These are phyloP conservation scores for Eupelmus urozonus DNA, from an alignment of 2,888 invertebrate species.

Conservation along the genomic window DNA sequence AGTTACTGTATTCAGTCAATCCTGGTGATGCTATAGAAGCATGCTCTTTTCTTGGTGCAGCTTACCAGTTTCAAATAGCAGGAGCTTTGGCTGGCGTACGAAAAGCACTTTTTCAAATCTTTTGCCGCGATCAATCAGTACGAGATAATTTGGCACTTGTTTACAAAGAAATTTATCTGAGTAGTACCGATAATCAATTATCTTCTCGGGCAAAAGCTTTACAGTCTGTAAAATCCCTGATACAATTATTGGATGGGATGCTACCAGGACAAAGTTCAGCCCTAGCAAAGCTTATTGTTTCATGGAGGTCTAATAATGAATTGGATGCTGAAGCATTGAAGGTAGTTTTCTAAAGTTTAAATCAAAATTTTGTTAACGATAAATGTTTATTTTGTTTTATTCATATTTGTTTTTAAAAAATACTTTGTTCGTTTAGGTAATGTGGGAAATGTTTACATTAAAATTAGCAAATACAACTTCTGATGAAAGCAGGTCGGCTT, in stretches of 20 bases:
- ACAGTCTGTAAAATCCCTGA: constrained; percentile 66
- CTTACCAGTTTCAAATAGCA: constrained; percentile 87
- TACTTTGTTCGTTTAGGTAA: constrained; percentile 81
- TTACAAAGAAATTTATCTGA: constrained; percentile 72
- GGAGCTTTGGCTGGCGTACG: constrained; percentile 82
- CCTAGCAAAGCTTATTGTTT: constrained; percentile 66
- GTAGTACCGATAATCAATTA: constrained; percentile 60
- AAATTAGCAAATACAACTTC: constrained; percentile 84
- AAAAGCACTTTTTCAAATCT: constrained; percentile 71
- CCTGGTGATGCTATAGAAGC: constrained; percentile 92
- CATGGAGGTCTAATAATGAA: constrained; percentile 69
- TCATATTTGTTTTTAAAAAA: no score
- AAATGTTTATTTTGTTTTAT: constrained; percentile 36
- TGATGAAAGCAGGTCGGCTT: constrained; percentile 85
- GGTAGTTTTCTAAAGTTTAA: constrained; percentile 64
- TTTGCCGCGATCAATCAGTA: constrained; percentile 72
- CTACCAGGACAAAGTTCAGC: constrained; percentile 70
- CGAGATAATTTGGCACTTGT: constrained; percentile 70
- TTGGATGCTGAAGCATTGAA: constrained; percentile 68
- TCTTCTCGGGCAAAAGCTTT: constrained; percentile 68
- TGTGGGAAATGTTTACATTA: constrained; percentile 91
- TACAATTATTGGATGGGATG: constrained; percentile 68
- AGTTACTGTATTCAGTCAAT: constrained; percentile 85
- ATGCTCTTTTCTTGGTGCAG: constrained; percentile 91
- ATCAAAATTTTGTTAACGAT: neutral